Base-by-base conservation (phyloP, 1,140 invertebrate species). In the Hesperophylax magnus region DNA sequence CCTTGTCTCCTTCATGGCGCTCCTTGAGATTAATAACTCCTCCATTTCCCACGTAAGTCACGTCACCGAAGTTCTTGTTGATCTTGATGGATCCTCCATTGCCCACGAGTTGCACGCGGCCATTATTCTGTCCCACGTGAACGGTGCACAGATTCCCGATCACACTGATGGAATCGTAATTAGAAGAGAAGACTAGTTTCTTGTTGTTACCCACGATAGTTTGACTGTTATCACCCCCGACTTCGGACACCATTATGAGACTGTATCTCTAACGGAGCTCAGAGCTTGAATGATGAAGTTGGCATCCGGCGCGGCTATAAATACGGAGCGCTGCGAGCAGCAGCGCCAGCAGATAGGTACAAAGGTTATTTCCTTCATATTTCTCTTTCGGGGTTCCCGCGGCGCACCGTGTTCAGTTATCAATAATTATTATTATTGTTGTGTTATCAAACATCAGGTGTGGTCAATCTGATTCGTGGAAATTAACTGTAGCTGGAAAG, bases 11-110 rank as follows among this genome's bases (percentile, higher is more conserved):
- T 58, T 39, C 18, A 54, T 31, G 60, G 17, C 77, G 63, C 67
- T 79, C 63, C 4, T 69, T 60, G 27, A 79, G 65, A 14, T 72
- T 39, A 11, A 79, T 69, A 18, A 54, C 54, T 39, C 77, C 77
- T n/a, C 53, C 63, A 39, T 79, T 71, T 2, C 77, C 77, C 9
- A 79, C 65, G 67, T 79, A 79, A 4, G 34, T 79, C 65, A 79
- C 77, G 54, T 56, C 65, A 27, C 77, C 77, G 67, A 71, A 79
- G 61, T 79, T 79, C 52, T 71, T 71, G 53, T 39, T 63, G 18
- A 71, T 63, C 52, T 72, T 58, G 20, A 79, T 79, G 39, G 77
- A 72, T 6, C 77, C 65, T 18, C 77, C 65, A 27, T 79, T 71
- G 53, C 77, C 77, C 11, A 79, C 77, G 18, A 79, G 17, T 17